Evolutionary conservation across 2,797 vertebrate species (phyloP), one percentile per base, ranked within the genome.

Genomic region (Nannoperca obscura): DNA sequence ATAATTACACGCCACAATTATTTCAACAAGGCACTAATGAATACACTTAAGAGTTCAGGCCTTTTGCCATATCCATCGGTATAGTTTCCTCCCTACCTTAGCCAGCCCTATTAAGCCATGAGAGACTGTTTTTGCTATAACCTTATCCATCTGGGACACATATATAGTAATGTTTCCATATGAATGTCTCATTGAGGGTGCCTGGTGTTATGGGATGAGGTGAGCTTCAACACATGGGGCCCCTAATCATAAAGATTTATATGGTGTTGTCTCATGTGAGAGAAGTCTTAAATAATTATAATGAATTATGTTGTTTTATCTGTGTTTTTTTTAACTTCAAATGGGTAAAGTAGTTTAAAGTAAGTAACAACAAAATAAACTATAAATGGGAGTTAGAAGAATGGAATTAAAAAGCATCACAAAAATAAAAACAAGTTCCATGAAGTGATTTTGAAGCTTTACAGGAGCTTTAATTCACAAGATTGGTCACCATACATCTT

Each of bases 21-120:
- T 87, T 86, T 86, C 77, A 83, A 85, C 78, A 69, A 83, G 87
- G 32, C 82, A 44, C 53, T 73, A 86, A 86, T 90, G 78, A 89
- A 90, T 80, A 76, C 62, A 63, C 58, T 73, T 86, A 65, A 50
- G 57, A 67, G 67, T 82, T 81, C 58, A 80, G 79, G 40, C 68
- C 40, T 81, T 85, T 79, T 77, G 66, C 74, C 71, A 61, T 64
- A 83, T 82, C 62, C 54, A 60, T 82, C 58, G 76, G 34, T 67
- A n/a, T 66, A 62, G 74, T 60, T 61, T 74, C 59, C 42, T 71
- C 40, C 49, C 17, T 60, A 71, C 30, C 64, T 78, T 1, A 15
- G 64, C 24, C 46, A 40, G 14, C 54, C 15, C 36, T 61, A 36
- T 83, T 76, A 64, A 55, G 50, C 46, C 68, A 57, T 66, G 11